Evolutionary conservation across 2,113 vertebrate species (phyloP), one percentile per base, ranked within the genome.

Genomic region (Burhinus bistriatus): DNA sequence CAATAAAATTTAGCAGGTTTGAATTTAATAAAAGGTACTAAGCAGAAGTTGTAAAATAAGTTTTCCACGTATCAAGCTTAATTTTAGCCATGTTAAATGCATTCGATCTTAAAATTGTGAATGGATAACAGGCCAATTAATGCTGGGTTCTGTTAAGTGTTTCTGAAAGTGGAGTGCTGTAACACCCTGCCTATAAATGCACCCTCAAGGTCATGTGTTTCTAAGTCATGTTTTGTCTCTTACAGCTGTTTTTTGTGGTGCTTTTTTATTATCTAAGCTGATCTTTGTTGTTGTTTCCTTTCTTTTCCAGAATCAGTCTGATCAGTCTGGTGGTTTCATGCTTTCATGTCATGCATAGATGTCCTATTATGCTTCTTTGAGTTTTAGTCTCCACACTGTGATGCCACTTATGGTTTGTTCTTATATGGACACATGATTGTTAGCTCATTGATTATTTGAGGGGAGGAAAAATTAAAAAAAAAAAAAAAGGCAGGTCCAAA

Each of bases 21-120:
- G 36, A 36, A 36, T 34, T 70, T 44, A 65, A 55, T 49, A 42
- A 29, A 15, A 58, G 71, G 34, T 32, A 14, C 16, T 9, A 14
- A 57, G 47, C 0, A 1, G 26, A 75, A 71, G 12, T 57, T 2
- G 3, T 30, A 23, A 40, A 38, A 1, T 9, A 21, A 65, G 18
- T 88, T 88, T 62, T 69, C 51, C 49, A 23, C 20, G 2, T 70
- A 64, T 92, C 34, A 5, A 9, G 11, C 54, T 94, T 69, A 9
- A 2, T 86, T 88, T 77, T 42, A 82, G 8, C 36, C 55, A 5
- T 0, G 0, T 61, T 52, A 32, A 94, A 79, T 12, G 17, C 36
- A 19, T 89, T 80, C 65, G 40, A 17, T 62, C 3, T 89, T 42
- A 9, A 70, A 81, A 61, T 34, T 12, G 3, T 42, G 36, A 8